Conservation (phyloP, 2,797 vertebrate genomes). For the Lemur catta region DNA sequence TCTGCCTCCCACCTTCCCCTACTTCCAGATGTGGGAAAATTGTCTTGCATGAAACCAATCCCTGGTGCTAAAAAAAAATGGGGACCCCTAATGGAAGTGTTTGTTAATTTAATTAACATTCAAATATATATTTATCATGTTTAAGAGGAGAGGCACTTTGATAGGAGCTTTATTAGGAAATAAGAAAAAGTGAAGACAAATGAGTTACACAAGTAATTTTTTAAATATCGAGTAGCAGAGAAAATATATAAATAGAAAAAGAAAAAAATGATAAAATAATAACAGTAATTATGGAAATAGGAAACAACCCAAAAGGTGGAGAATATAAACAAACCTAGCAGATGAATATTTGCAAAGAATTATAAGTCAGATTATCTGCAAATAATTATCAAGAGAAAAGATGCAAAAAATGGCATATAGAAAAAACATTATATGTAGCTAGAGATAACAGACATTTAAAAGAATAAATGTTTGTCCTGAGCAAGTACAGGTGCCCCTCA, state of each 20-base stretch:
- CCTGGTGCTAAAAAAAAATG: too few species aligned
- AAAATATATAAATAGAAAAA: neutral
- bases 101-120: neutral
- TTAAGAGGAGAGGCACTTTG: neutral
- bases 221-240: neutral
- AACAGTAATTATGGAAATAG: neutral
- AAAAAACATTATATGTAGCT: neutral
- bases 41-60: too few species aligned
- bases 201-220: neutral
- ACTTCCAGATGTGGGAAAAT: too few species aligned
- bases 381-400: neutral
- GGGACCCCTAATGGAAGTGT: too few species aligned
- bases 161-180: neutral
- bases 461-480: neutral
- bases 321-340: neutral
- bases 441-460: neutral
- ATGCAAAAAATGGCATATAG: neutral
- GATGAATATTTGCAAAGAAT: neutral
- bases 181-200: neutral
- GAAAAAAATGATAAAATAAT: neutral
- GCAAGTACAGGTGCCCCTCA: neutral
- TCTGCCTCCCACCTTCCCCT: too few species aligned
- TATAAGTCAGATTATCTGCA: neutral
- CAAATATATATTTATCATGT: neutral
- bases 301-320: neutral